Evolutionary conservation across 2,888 invertebrate genomes (phyloP).

Genomic region (Apodemia duryi): DNA sequence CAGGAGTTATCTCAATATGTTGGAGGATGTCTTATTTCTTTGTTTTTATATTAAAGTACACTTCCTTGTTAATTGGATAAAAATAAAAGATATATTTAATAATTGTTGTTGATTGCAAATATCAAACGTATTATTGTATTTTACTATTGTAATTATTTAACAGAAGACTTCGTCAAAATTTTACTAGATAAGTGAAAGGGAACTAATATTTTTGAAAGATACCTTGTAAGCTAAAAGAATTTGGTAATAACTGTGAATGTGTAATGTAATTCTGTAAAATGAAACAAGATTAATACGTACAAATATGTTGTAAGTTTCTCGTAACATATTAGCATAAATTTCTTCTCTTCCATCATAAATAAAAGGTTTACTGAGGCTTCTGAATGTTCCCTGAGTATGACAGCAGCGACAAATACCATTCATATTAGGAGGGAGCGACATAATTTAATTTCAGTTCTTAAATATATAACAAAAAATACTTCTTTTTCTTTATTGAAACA

Average conservation of each 20-base stretch:
- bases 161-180: too few relatives aligned
- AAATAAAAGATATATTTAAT: too few relatives aligned
- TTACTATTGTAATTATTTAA: too few relatives aligned
- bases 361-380: slow-evolving; percentile 41
- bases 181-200: too few relatives aligned
- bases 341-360: slow-evolving; percentile 39
- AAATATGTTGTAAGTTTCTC: slow-evolving; percentile 46
- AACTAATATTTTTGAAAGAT: background rate
- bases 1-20: too few relatives aligned
- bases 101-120: too few relatives aligned
- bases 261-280: background rate
- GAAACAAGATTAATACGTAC: slow-evolving; percentile 41
- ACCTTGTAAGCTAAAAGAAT: background rate
- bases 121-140: too few relatives aligned
- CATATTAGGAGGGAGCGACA: slow-evolving; percentile 42
- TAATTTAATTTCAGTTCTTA: slow-evolving; percentile 30
- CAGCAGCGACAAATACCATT: slow-evolving; percentile 60
- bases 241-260: background rate
- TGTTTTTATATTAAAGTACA: too few relatives aligned
- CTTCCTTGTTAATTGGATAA: too few relatives aligned
- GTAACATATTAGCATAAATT: slow-evolving; percentile 46
- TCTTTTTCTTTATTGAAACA: background rate
- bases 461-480: background rate
- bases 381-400: slow-evolving; percentile 49
- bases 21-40: too few relatives aligned